Conservation (phyloP, 2,888 invertebrate genomes). For the Cecidostiba fungosa region DNA sequence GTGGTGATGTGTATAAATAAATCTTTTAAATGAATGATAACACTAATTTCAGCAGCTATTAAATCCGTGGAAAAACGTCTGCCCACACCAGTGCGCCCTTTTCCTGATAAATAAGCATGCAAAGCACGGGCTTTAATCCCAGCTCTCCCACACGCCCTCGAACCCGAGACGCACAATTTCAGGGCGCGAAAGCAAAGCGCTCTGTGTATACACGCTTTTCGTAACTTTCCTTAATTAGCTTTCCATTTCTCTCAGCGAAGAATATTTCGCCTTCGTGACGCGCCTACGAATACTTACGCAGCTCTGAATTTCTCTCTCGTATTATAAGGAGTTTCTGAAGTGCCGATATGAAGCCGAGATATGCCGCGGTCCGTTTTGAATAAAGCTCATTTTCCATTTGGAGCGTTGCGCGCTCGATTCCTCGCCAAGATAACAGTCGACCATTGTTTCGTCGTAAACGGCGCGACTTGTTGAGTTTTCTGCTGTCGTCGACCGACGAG, state of each 20-base stretch:
- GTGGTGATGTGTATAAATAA: no score
- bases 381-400: background rate
- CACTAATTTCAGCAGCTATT: no score
- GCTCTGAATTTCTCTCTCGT: slow-evolving; percentile 1
- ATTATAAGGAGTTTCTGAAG: background rate
- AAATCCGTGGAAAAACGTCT: no score
- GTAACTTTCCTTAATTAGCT: slow-evolving; percentile 38
- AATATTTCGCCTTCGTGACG: background rate
- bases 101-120: no score
- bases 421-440: background rate
- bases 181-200: background rate
- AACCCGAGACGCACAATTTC: background rate
- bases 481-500: background rate
- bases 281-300: background rate
- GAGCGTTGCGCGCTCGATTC: background rate
- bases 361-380: background rate
- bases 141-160: background rate
- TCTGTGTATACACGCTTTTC: background rate
- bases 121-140: background rate
- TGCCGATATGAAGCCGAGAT: background rate
- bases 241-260: slow-evolving; percentile 10
- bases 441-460: slow-evolving; percentile 40
- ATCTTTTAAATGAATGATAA: no score
- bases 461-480: slow-evolving; percentile 16
- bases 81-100: no score